A percentile compares a stretch with the other conserved stretches of the same genome.
Conservation (phyloP, 2,888 invertebrate species). For the Drosophila mettleri region DNA sequence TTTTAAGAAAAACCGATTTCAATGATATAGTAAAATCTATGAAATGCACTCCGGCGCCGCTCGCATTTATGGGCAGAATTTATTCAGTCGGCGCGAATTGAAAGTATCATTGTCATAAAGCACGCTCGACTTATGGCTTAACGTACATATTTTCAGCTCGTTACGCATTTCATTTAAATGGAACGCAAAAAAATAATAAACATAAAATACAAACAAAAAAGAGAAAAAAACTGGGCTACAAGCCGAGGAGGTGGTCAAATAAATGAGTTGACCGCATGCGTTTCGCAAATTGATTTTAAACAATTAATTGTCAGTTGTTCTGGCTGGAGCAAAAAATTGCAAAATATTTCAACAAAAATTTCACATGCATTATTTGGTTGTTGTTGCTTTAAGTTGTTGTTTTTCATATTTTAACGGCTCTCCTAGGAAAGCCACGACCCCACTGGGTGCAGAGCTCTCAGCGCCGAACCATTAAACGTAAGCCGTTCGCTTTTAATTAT, state of each 20-base stretch:
- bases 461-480: slow-evolving; percentile 36
- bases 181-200: slow-evolving; percentile 25
- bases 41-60: background rate
- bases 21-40: background rate
- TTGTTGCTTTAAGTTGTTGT: slow-evolving; percentile 2
- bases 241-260: slow-evolving; percentile 35
- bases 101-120: slow-evolving; percentile 18
- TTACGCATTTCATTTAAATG: slow-evolving; percentile 47
- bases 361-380: slow-evolving; percentile 21
- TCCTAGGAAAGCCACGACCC: slow-evolving; percentile 38
- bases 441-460: background rate
- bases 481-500: slow-evolving; percentile 68
- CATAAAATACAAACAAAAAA: slow-evolving; percentile 2
- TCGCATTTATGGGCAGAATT: background rate
- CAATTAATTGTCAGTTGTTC: slow-evolving; percentile 60
- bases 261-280: slow-evolving; percentile 65
- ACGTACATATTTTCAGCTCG: slow-evolving; percentile 51
- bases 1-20: background rate
- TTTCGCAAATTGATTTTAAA: slow-evolving; percentile 69
- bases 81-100: slow-evolving; percentile 9
- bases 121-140: slow-evolving; percentile 36
- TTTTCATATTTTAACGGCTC: slow-evolving; percentile 50
- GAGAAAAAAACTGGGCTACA: slow-evolving; percentile 11
- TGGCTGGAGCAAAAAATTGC: slow-evolving; percentile 29
- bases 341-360: slow-evolving; percentile 53